Percentiles rank a stretch among this genome's conserved stretches.
These are phyloP conservation scores for Thunnus albacares DNA, from an alignment of 2,797 vertebrate genomes.

Conservation along the genomic window DNA sequence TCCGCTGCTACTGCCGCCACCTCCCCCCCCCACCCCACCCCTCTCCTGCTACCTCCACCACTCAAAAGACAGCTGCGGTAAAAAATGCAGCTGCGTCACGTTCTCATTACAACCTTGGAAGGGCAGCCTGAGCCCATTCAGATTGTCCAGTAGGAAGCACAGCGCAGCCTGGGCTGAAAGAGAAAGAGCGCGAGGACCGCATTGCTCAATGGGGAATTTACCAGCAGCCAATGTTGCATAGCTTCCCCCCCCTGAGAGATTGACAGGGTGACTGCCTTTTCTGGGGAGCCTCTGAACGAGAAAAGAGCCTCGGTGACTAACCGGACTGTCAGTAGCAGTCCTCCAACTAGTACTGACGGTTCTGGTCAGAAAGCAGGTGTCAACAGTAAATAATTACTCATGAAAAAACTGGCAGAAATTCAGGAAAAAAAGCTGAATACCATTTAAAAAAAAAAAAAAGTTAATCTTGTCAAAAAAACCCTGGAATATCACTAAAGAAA, in stretches of 20 bases:
- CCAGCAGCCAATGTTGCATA: constrained; percentile 47
- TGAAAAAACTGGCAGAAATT: neutral
- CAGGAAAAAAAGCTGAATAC: neutral
- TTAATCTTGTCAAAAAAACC: neutral
- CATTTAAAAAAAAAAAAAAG: neutral
- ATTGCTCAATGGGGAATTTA: constrained; percentile 49
- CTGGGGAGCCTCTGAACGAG: constrained; percentile 6
- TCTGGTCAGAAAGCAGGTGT: neutral
- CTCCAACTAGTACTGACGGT: neutral
- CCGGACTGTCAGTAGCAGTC: neutral
- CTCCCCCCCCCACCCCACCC: neutral
- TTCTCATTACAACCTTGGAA: constrained; percentile 58
- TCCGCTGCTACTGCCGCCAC: neutral
- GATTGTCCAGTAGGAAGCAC: constrained; percentile 28
- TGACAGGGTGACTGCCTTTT: constrained; percentile 11
- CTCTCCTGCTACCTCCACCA: neutral
- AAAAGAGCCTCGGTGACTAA: constrained; percentile 14
- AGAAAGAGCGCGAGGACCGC: constrained; percentile 45
- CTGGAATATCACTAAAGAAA: neutral
- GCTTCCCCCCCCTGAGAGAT: constrained; percentile 11
- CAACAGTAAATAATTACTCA: too few relatives aligned
- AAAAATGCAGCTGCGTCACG: constrained; percentile 63
- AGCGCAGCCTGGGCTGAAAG: constrained; percentile 24
- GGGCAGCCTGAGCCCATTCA: constrained; percentile 36
- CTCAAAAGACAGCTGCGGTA: constrained; percentile 62